Evolutionary conservation across 2,888 invertebrate species (phyloP), one percentile per base, ranked within the genome.

Genomic region (Sinhomidia bicolor): DNA sequence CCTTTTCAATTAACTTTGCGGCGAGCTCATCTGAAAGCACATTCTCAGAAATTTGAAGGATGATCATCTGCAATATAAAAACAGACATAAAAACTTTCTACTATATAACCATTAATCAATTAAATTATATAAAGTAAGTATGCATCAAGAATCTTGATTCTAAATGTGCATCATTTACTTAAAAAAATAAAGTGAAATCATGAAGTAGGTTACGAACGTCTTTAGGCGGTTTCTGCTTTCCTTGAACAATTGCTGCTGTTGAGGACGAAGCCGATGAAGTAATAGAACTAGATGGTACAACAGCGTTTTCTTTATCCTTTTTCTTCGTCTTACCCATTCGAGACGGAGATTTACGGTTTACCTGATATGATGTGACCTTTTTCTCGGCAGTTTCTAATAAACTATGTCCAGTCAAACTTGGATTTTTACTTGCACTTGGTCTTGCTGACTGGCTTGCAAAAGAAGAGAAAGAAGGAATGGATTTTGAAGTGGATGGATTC

Each of bases 1-100:
- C 87, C 32, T 82, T 87, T 12, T 87, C 82, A 14, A 90, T 68
- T 17, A 85, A 51, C 14, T 85, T 88, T 14, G 82, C 71, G 12
- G 78, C 88, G 0, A 81, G 10, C 6, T 78, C 79, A 54, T 82
- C 88, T 4, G 68, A 17, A 44, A 74, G 36, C 20, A 82, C 12
- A n/a, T 62, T 60, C 29, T 82, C 87, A 5, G 60, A 20, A 51
- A 87, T 76, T 32, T 88, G 62, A 6, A 88, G 51, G 1, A 88
- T 23, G 6, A 88, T 79, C 78, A 78, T 79, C 88, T 88, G 29
- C n/a, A 74, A 76, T 44, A 57, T 4, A 1, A 80, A 80, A 6
- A 7, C 3, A 36, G 36, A 36, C 36, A 36, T 7, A 36, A 36
- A 36, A 5, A 47, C n/a, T n/a, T n/a, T n/a, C n/a, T n/a, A n/a